phyloP scores from a whole-genome alignment of 2,113 vertebrate species.

The Chitala chitala region DNA sequence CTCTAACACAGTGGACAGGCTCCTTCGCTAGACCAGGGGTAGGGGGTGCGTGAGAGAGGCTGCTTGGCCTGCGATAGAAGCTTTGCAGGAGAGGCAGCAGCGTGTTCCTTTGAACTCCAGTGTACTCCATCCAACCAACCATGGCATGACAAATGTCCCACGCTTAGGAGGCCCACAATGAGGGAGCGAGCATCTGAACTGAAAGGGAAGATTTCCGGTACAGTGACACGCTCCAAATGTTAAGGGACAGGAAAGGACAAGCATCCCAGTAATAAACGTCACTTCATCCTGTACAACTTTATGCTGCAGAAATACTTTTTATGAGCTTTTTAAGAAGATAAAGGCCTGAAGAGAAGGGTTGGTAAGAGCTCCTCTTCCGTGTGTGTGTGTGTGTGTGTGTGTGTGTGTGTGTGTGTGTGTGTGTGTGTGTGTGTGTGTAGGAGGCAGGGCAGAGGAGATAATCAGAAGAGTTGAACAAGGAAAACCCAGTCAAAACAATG shows the following conservation, averaged over 20 bases:
- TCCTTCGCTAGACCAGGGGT: too few relatives aligned
- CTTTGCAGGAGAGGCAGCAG: slow-evolving; percentile 34
- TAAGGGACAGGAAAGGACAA: neutral
- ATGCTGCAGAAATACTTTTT: too few relatives aligned
- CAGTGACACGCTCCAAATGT: neutral
- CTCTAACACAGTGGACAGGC: too few relatives aligned
- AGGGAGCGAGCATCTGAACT: neutral
- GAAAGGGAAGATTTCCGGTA: neutral
- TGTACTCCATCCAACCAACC: slow-evolving; percentile 22
- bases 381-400: neutral
- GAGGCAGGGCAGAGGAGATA: too few relatives aligned
- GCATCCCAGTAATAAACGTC: neutral
- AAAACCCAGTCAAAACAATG: too few relatives aligned
- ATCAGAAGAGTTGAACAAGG: too few relatives aligned
- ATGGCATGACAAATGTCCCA: slow-evolving; percentile 23
- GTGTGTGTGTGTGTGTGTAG: too few relatives aligned
- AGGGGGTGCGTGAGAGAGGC: too few relatives aligned
- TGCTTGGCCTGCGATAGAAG: slow-evolving; percentile 29
- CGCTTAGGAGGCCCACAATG: slow-evolving; percentile 18
- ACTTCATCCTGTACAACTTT: neutral
- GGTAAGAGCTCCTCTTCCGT: neutral
- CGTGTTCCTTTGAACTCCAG: slow-evolving; percentile 32
- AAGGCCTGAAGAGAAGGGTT: neutral
- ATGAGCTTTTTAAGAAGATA: neutral
- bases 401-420: too few relatives aligned